A percentile compares a stretch with the other conserved stretches of the same genome.
These are phyloP conservation scores for Ptiloglossa arizonensis DNA, from an alignment of 1,140 invertebrate species.

Conservation along the genomic window DNA sequence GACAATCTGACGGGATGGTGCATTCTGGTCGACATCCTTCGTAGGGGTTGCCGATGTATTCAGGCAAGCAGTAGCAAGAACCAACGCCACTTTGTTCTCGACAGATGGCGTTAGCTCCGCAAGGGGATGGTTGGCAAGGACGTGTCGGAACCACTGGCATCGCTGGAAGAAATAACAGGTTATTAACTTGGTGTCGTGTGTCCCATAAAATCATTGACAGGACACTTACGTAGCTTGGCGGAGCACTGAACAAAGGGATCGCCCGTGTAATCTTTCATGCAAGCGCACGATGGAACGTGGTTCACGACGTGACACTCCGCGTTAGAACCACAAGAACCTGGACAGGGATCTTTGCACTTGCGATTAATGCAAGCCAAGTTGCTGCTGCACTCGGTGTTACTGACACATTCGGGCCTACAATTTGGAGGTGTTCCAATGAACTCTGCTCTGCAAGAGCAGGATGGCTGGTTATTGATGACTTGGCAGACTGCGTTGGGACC, in stretches of 20 bases:
- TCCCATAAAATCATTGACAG: not conserved
- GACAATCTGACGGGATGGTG: slow-evolving; percentile 87
- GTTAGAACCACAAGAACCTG: slow-evolving; percentile 87
- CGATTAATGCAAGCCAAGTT: slow-evolving; percentile 87
- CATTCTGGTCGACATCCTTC: slow-evolving; percentile 89
- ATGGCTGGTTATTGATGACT: slow-evolving; percentile 83
- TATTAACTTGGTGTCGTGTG: slow-evolving; percentile 19
- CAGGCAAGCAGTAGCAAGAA: slow-evolving; percentile 86
- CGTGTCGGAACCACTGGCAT: slow-evolving; percentile 59
- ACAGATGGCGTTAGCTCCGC: slow-evolving; percentile 89
- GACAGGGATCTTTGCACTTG: slow-evolving; percentile 87
- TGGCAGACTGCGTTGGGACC: slow-evolving; percentile 87
- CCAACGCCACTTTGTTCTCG: slow-evolving; percentile 85
- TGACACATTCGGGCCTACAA: slow-evolving; percentile 86
- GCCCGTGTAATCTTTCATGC: slow-evolving; percentile 84
- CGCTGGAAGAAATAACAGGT: slow-evolving; percentile 37
- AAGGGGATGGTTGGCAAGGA: slow-evolving; percentile 88
- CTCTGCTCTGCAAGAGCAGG: slow-evolving; percentile 86
- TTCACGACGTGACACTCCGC: slow-evolving; percentile 87
- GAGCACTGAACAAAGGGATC: slow-evolving; percentile 87
- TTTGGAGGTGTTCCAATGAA: slow-evolving; percentile 85
- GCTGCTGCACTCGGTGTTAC: slow-evolving; percentile 86
- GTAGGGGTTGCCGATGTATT: slow-evolving; percentile 88
- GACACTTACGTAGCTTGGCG: slow-evolving; percentile 83
- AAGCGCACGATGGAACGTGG: slow-evolving; percentile 88